Evolutionary conservation across 2,888 invertebrate species (phyloP).

Genomic region (Cataglyphis cursor): DNA sequence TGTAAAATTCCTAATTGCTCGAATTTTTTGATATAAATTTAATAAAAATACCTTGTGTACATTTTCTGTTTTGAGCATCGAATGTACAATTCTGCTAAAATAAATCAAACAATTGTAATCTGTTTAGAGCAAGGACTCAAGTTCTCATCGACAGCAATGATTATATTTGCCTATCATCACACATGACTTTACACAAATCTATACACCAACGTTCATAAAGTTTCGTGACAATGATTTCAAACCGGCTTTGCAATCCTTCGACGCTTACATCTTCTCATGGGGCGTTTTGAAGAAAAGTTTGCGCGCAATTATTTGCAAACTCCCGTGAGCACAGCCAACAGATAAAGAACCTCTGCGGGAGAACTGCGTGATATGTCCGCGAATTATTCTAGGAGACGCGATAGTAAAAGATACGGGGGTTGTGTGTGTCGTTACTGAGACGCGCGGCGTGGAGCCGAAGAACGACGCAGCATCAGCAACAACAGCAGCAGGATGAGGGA

Average conservation of each 20-base stretch:
- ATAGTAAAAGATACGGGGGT: constrained; percentile 34
- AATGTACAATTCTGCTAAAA: neutral
- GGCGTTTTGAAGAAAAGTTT: constrained; percentile 42
- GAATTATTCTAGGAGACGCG: constrained; percentile 49
- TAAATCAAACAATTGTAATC: neutral
- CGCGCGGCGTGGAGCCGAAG: constrained; percentile 23
- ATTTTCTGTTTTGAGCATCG: neutral
- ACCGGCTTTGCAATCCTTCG: neutral
- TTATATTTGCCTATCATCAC: neutral
- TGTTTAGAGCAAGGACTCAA: neutral
- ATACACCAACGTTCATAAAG: neutral
- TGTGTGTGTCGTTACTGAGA: constrained; percentile 35
- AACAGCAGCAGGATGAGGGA: neutral
- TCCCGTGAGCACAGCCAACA: constrained; percentile 24
- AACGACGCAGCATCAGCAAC: neutral
- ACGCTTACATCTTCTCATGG: constrained; percentile 25
- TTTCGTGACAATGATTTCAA: neutral
- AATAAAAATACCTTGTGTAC: neutral
- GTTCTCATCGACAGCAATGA: neutral
- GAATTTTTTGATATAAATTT: neutral
- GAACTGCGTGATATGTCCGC: constrained; percentile 47
- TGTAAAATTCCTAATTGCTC: neutral
- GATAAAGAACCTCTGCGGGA: constrained; percentile 39
- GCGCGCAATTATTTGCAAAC: constrained; percentile 53
- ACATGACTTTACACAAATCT: neutral